Evolutionary conservation across 37 sponge, comb jelly and placozoan genomes (phyloP), one percentile per base, ranked within the genome.

Genomic region (Haliclona indistincta): DNA sequence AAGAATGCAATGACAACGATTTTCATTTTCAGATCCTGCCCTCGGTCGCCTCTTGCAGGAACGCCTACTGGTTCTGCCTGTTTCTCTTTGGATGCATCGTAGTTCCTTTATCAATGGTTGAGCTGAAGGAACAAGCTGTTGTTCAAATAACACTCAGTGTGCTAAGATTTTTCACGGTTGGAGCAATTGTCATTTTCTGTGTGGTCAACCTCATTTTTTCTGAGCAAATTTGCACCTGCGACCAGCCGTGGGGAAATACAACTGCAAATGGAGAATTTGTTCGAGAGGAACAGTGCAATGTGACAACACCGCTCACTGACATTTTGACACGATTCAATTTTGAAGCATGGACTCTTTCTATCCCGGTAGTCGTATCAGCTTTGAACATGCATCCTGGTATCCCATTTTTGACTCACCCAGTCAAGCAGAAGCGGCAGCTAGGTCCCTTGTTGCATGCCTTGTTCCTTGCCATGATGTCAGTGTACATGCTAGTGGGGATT

Each of bases 301-400:
- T 26, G 34, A 15, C 44, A 2, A 20, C 22, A 5, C 38, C 43
- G 4, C 38, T 20, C 13, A 28, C 8, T 2, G 73, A 76, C 20
- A 70, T 76, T 63, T 82, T 83, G 30, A 19, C 63, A 3, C 61
- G 64, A 15, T 95, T 92, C 66, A 71, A 85, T 51, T 32, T 61
- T 8, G 64, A 37, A 36, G 72, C 81, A 32, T 95, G 93, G 93
- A 20, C 92, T 29, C 44, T 71, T 0, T 77, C 81, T 13, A 77
- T 88, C 4, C 96, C 96, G 0, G 83, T 95, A 29, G 71, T 88
- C 37, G 77, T 89, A 36, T 95, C 87, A 43, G 94, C 96, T 43
- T 81, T 79, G 35, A 87, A 88, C 44, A 34, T 88, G 0, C 96
- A 95, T 43, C 82, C 81, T 29, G 93, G 82, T 15, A 88, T 95